Base-by-base conservation (phyloP, 2,113 vertebrate genomes). In the Rostratula benghalensis region DNA sequence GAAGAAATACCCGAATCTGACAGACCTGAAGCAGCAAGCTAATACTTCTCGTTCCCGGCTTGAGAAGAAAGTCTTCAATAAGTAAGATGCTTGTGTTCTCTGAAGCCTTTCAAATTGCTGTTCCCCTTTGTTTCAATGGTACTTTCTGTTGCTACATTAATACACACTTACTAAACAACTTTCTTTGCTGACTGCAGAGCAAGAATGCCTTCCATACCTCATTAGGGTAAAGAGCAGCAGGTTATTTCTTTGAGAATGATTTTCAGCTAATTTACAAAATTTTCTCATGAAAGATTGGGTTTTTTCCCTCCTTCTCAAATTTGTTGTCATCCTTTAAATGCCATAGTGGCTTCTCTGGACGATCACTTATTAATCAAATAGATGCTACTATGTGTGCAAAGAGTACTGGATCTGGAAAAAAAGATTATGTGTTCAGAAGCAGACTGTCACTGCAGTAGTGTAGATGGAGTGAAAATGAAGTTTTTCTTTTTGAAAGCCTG, bases 51-150 rank as follows among this genome's bases (percentile, higher is more conserved):
- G 98, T 7, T 98, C 98, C 3, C 98, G 99, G 39, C 98, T 99
- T 7, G 98, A 98, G 95, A 99, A 97, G 75, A 99, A 99, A 78
- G 98, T 99, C 77, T 99, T 99, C 43, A 98, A 99, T 97, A 99
- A 99, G 99, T 99, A 98, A 95, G 99, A 87, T 31, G 11, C 27
- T 59, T 15, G 8, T 1, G 11, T 87, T 84, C 56, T 73, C 20
- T 85, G 10, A 65, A 61, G 11, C 21, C 9, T 74, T 6, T 25
- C 53, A 67, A 56, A 35, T 43, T 33, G 8, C 22, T 50, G 10
- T 53, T 85, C 37, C 37, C 9, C 22, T 80, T 81, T 51, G 28
- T 77, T 71, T 89, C 31, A 20, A 2, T 12, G 21, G 48, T 23
- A 31, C 28, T 86, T 87, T 63, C 33, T 83, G 10, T 81, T 90